A percentile compares a stretch with the other conserved stretches of the same genome.
Conservation (phyloP, 2,888 invertebrate genomes). For the Apeira syringaria region DNA sequence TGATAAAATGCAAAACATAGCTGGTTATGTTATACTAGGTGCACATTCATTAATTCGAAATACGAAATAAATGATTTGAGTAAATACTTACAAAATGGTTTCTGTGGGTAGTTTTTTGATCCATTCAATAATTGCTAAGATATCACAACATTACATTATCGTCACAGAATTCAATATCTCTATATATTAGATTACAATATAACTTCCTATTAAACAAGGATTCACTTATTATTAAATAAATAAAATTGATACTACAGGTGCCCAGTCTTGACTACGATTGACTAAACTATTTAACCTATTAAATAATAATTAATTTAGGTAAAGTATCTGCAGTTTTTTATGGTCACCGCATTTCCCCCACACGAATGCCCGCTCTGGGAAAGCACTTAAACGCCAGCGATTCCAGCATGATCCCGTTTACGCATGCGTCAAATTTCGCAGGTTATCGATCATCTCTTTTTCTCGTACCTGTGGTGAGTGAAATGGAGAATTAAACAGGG, state of each 20-base stretch:
- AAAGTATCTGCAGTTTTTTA: slow-evolving; percentile 37
- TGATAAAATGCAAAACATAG: slow-evolving; percentile 7
- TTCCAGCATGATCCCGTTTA: slow-evolving; percentile 37
- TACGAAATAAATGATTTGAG: neutral
- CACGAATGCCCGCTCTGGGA: slow-evolving; percentile 17
- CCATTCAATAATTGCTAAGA: slow-evolving; percentile 8
- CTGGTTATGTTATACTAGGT: too few species aligned
- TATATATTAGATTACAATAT: slow-evolving; percentile 13
- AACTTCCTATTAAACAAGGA: slow-evolving; percentile 3
- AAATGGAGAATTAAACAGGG: slow-evolving; percentile 41
- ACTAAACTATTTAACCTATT: slow-evolving; percentile 20
- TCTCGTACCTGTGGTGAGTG: slow-evolving; percentile 38
- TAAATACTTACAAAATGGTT: slow-evolving; percentile 14
- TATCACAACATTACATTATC: slow-evolving; percentile 21
- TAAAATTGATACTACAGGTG: slow-evolving; percentile 7
- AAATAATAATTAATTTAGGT: slow-evolving; percentile 26
- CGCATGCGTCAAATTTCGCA: slow-evolving; percentile 37
- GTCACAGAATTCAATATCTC: slow-evolving; percentile 14
- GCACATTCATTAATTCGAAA: too few species aligned
- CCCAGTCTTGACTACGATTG: slow-evolving; percentile 3
- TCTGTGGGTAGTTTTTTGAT: too few species aligned
- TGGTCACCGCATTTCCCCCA: slow-evolving; percentile 45
- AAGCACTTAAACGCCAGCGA: slow-evolving; percentile 21
- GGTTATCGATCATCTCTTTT: slow-evolving; percentile 62
- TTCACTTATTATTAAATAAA: slow-evolving; percentile 4